These are phyloP conservation scores for Thalassaphorura encarpata DNA, from an alignment of 1,140 invertebrate genomes.

Conservation along the genomic window DNA sequence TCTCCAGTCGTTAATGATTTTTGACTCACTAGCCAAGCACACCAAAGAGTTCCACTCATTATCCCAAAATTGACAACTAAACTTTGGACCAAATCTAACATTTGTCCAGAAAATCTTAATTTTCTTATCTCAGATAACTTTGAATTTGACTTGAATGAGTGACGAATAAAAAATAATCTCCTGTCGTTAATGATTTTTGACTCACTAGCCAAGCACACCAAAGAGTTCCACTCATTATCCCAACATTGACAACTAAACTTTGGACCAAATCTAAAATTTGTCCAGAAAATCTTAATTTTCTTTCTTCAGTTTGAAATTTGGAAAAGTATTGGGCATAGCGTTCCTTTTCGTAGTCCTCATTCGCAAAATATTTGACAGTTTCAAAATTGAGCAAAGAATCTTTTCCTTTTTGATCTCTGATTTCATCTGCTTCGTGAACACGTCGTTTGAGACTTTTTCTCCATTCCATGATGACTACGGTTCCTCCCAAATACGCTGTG, in stretches of 20 bases:
- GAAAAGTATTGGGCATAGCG: conserved; percentile 44
- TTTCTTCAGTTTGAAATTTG: conserved; percentile 44
- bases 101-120: conserved; percentile 42
- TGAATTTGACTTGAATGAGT: conserved; percentile 53
- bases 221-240: conserved; percentile 46
- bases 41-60: conserved; percentile 46
- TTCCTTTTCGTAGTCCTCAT: conserved; percentile 47
- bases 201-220: conserved; percentile 46
- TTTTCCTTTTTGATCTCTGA: conserved; percentile 44
- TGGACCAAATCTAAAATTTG: conserved; percentile 46
- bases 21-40: conserved; percentile 43
- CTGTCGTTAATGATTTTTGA: conserved; percentile 40
- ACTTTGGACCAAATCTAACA: conserved; percentile 46
- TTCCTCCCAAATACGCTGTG: conserved; percentile 43
- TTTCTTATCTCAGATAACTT: conserved; percentile 50
- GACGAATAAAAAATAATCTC: conserved; percentile 53
- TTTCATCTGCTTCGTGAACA: conserved; percentile 51
- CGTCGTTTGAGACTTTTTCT: conserved; percentile 42
- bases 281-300: conserved; percentile 44
- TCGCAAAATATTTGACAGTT: conserved; percentile 55
- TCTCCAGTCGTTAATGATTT: conserved; percentile 46
- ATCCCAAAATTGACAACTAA: conserved; percentile 44
- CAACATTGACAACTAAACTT: conserved; percentile 43
- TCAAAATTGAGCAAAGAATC: conserved; percentile 57
- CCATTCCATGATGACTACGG: conserved; percentile 31